Percentiles rank a stretch among this genome's conserved stretches.
These are phyloP conservation scores for Lordiphosa stackelbergi DNA, from an alignment of 1,140 invertebrate species.

Conservation along the genomic window DNA sequence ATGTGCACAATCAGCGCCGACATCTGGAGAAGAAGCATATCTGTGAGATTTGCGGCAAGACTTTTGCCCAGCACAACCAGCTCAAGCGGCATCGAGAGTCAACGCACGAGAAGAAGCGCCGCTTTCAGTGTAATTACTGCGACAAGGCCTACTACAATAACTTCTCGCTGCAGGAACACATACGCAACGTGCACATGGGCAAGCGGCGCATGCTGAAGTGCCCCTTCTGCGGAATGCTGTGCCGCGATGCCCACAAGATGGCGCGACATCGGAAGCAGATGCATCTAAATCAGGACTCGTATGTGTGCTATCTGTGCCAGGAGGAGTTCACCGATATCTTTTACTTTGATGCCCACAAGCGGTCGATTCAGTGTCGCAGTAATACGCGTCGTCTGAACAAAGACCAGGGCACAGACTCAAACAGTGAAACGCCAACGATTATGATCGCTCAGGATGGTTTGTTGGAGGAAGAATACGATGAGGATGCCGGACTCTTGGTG, in stretches of 20 bases:
- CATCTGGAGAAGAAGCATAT: conserved; percentile 70
- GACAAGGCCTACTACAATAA: conserved; percentile 74
- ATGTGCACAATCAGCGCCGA: conserved; percentile 66
- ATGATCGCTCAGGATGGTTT: conserved; percentile 10
- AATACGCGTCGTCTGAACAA: conserved; percentile 47
- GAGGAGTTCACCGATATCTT: conserved; percentile 74
- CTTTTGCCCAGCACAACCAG: conserved; percentile 67
- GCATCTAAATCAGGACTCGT: conserved; percentile 63
- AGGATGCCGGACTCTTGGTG: conserved; percentile 50
- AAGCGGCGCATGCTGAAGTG: conserved; percentile 67
- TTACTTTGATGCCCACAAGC: conserved; percentile 71
- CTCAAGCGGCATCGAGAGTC: conserved; percentile 67
- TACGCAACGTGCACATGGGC: conserved; percentile 73
- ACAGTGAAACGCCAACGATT: neutral
- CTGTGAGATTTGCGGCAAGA: conserved; percentile 72
- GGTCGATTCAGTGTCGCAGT: conserved; percentile 71
- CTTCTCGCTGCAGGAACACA: conserved; percentile 68
- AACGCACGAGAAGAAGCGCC: conserved; percentile 69
- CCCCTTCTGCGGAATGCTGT: conserved; percentile 72
- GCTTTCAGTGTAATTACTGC: conserved; percentile 62
- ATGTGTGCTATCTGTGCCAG: conserved; percentile 60
- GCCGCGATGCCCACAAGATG: conserved; percentile 74
- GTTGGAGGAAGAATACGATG: conserved; percentile 55
- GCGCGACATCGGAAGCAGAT: conserved; percentile 67
- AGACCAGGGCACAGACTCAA: neutral